Evolutionary conservation across 2,888 invertebrate genomes (phyloP).

Genomic region (Chloroclysta siterata): DNA sequence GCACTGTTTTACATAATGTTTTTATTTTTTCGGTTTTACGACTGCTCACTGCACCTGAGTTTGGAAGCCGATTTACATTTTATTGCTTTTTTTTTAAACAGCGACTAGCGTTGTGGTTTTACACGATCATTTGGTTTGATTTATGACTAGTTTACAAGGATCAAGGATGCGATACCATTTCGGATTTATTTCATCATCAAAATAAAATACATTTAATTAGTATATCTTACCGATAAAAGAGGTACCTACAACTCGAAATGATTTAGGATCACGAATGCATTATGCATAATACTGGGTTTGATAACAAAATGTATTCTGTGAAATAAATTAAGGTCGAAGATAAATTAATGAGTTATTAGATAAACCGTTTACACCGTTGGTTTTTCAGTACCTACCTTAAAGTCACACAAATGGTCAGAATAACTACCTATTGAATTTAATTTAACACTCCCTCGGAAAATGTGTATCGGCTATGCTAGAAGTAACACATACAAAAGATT

Average conservation of each 20-base stretch:
- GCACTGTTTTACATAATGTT: slow-evolving; percentile 51
- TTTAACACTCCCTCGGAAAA: no score
- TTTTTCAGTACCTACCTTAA: no score
- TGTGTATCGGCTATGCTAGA: no score
- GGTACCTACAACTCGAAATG: not conserved
- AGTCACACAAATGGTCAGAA: no score
- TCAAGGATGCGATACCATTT: slow-evolving; percentile 9
- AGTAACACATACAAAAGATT: slow-evolving; percentile 8
- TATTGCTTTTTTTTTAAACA: slow-evolving; percentile 33
- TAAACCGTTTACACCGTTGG: no score
- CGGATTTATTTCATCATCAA: slow-evolving; percentile 14
- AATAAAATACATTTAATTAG: slow-evolving; percentile 3
- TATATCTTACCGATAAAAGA: not conserved
- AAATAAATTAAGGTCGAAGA: no score
- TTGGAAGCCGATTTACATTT: slow-evolving; percentile 32
- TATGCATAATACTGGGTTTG: not conserved
- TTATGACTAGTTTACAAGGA: slow-evolving; percentile 30
- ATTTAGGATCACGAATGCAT: not conserved
- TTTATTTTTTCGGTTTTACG: slow-evolving; percentile 42
- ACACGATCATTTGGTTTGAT: slow-evolving; percentile 29
- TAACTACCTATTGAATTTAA: not conserved
- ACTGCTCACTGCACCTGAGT: slow-evolving; percentile 41
- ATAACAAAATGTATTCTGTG: no score
- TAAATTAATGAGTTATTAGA: no score
- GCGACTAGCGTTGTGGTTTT: slow-evolving; percentile 21